Base-by-base conservation (phyloP, 2,113 vertebrate genomes). In the Petrocephalus microphthalmus region DNA sequence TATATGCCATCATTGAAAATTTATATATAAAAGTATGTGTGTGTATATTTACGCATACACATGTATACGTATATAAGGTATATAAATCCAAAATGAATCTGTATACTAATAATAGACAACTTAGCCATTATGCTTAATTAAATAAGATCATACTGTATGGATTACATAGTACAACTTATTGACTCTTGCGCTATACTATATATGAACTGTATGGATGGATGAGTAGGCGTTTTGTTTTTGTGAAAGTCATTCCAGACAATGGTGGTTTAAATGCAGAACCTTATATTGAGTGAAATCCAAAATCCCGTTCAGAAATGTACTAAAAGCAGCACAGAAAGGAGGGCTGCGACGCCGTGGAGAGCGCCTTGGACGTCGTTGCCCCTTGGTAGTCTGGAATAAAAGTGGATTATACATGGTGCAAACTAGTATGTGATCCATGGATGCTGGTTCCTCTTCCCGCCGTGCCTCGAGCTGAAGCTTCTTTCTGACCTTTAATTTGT, bases 71-170 rank as follows among this genome's bases (percentile, higher is more conserved):
- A 78, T 78, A 78, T 42, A 93, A 91, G 94, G 49, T 93, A 94
- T 91, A 94, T 93, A 92, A 94, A 95, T 94, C 94, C 94, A 94
- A 93, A 92, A 91, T 91, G 92, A 94, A 95, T 93, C 91, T 89
- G 89, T 94, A 95, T 95, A 94, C 89, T 94, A 96, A 95, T 95
- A 94, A 96, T 95, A 93, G 93, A 95, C 95, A 95, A 95, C 93
- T 94, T 96, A 95, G 95, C 94, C 85, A 94, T 95, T 96, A 95
- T 95, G 94, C 95, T 94, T 95, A 95, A 95, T 91, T 94, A 96
- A 95, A 93, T 96, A 96, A 94, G 93, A 94, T 94, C 93, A 95
- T 93, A 90, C 92, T 95, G 94, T 95, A 95, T 95, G 94, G 93
- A 96, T 95, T 94, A 95, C 94, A 96, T 96, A 95, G 93, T 94